phyloP scores from a whole-genome alignment of 2,113 vertebrate genomes.

The Perca flavescens region DNA sequence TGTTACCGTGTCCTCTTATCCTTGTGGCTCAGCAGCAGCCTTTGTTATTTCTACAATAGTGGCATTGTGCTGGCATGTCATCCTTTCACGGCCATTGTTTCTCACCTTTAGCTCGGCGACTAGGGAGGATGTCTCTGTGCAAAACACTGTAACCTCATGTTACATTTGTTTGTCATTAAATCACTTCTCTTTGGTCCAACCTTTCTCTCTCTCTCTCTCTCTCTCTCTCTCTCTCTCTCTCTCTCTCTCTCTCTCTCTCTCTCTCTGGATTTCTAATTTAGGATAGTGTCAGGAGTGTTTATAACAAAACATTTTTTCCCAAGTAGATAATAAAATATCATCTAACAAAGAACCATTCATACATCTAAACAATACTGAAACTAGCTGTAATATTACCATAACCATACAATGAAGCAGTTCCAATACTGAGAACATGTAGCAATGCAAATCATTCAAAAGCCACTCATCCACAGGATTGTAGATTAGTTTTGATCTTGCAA shows the following conservation, averaged over 20 bases:
- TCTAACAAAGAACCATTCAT: neutral
- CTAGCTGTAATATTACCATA: neutral
- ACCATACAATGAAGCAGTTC: neutral
- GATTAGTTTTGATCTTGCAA: neutral
- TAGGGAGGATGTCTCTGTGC: slow-evolving; percentile 65
- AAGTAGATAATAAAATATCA: neutral
- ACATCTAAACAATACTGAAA: neutral
- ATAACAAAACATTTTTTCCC: neutral
- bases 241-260: neutral
- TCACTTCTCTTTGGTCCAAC: slow-evolving; percentile 8
- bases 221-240: neutral
- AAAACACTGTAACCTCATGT: slow-evolving; percentile 40
- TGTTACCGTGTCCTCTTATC: slow-evolving; percentile 78
- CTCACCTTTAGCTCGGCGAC: slow-evolving; percentile 69
- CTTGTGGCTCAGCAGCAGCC: slow-evolving; percentile 73
- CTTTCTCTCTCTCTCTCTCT: neutral
- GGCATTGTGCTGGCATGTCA: slow-evolving; percentile 76
- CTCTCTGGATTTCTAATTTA: neutral
- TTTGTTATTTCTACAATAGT: slow-evolving; percentile 78
- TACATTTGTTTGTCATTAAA: slow-evolving; percentile 46
- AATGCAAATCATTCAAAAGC: neutral
- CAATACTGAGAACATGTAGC: neutral
- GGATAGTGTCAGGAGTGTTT: neutral
- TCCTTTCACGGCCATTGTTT: slow-evolving; percentile 81
- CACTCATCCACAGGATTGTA: neutral